Conservation (phyloP, 2,113 vertebrate species). For the Sander vitreus region DNA sequence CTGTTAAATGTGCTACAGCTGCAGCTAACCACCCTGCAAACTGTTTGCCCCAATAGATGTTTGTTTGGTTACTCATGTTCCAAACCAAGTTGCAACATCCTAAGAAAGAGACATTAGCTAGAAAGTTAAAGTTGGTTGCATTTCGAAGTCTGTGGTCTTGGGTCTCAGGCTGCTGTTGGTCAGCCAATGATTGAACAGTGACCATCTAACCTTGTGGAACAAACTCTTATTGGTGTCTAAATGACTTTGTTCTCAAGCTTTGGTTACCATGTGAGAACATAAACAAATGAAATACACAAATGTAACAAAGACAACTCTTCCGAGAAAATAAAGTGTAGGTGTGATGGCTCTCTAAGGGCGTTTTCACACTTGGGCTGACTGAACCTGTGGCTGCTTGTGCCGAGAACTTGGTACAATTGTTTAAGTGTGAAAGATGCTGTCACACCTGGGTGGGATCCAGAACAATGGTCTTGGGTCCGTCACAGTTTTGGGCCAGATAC, state of each 20-base stretch:
- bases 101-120: neutral
- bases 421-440: slow-evolving; percentile 52
- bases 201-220: neutral
- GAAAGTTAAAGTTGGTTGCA: neutral
- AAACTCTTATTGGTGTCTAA: neutral
- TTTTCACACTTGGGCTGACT: slow-evolving; percentile 44
- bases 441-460: slow-evolving; percentile 47
- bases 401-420: slow-evolving; percentile 41
- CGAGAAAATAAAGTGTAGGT: slow-evolving; percentile 39
- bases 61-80: too few species aligned
- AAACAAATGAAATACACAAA: slow-evolving; percentile 9
- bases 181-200: neutral
- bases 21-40: too few species aligned
- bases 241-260: neutral
- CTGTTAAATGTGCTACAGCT: neutral
- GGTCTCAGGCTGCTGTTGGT: too few species aligned
- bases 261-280: neutral
- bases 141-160: neutral
- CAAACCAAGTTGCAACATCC: too few species aligned
- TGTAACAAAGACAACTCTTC: slow-evolving; percentile 9
- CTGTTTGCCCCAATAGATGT: too few species aligned
- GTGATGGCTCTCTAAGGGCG: slow-evolving; percentile 42
- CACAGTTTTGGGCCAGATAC: slow-evolving; percentile 26
- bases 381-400: slow-evolving; percentile 31
- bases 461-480: slow-evolving; percentile 21